Base-by-base conservation (phyloP, 1,140 invertebrate species). In the Bradysia coprophila region DNA sequence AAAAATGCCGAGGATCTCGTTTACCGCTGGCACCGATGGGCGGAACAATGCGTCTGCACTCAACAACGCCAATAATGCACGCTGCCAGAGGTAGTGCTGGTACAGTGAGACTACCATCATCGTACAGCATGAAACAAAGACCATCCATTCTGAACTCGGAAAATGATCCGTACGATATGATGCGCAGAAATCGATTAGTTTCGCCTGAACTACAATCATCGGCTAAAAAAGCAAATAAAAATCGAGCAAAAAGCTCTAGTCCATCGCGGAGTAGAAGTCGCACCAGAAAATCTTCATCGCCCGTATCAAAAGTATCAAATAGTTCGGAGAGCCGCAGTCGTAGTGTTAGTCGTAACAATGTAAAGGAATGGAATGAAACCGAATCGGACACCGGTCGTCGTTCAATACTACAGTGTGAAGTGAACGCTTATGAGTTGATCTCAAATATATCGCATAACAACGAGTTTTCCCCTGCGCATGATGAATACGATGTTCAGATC, bases 361-460 rank as follows among this genome's bases (percentile, higher is more conserved):
- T 51, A 50, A 64, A 59, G 45, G 41, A 56, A 45, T 66, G 68
- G 31, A 71, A 63, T 45, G 65, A 73, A 21, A 57, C 64, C 15
- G 68, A 71, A 43, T 69, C 49, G 15, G 36, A 45, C 42, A 36
- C 23, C 13, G 53, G 66, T 50, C 64, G 54, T 15, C 71, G 72
- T 38, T 86, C 81, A 16, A 89, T 89, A 45, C 62, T 90, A 13
- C 78, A 85, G 51, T 86, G 82, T 58, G 73, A 86, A 53, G 78
- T 88, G 11, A 88, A 84, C 61, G 81, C 85, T 4, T 89, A 89
- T 51, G 78, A 85, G 39, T 61, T 90, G 45, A 72, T 88, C 55
- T 59, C 57, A 21, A 21, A 20, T 4, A 21, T 5, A 33, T 9
- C 41, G 10, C 24, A 20, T 8, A 42, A 42, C 18, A 42, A 34